Evolutionary conservation across 1,140 invertebrate species (phyloP), one percentile per base, ranked within the genome.

Genomic region (Drosophila gunungcola): DNA sequence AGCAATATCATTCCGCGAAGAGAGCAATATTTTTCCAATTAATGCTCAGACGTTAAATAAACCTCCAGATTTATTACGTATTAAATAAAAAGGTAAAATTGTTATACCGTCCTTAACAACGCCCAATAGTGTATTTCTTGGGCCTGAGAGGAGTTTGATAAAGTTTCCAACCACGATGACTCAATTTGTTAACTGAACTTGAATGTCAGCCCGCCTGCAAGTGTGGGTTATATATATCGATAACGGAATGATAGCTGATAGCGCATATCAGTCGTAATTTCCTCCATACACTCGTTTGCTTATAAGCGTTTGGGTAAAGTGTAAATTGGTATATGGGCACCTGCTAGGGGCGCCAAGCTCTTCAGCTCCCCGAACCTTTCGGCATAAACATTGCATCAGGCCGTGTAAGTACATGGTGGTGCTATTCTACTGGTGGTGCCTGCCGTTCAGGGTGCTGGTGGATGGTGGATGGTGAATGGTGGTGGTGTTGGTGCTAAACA

Each of bases 221-320:
- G 9, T 57, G 16, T 54, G 12, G 46, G 54, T 51, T 51, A 46
- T 29, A 46, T 61, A 42, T 80, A 79, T 73, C 75, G 84, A 88
- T 88, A 88, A 69, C 62, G 48, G 46, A 83, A 76, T 86, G 83
- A 88, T 89, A 83, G 51, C 84, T 68, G 75, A 86, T 88, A 88
- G 57, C 36, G 69, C 29, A 5, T 86, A 86, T 86, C 83, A 73
- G 75, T 42, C 68, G 68, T 78, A 85, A 67, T 81, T 85, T 81
- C 64, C 68, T 53, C 46, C 48, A 63, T 32, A 39, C 12, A 67
- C 39, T 21, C 36, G 4, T 21, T 43, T n/a, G 9, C 11, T 21
- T 3, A 16, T 29, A 32, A 12, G 2, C 4, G 32, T 13, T 27
- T 11, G 27, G 3, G 21, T 7, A 12, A 10, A 25, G 13, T 53